Evolutionary conservation across 2,113 vertebrate genomes (phyloP), one percentile per base, ranked within the genome.

Genomic region (Thunnus thynnus): DNA sequence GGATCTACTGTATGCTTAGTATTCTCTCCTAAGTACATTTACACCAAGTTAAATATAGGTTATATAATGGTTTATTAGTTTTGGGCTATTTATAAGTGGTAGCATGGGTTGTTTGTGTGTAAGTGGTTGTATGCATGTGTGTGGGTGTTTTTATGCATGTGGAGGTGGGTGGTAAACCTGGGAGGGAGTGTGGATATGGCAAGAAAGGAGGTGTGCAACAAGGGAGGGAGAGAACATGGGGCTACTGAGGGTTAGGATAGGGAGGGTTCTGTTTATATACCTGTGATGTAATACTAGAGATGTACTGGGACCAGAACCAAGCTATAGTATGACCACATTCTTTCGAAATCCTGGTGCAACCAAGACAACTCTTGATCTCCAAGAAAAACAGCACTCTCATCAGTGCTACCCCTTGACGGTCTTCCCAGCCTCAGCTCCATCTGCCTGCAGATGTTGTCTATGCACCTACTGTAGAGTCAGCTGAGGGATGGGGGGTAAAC

Each of bases 71-170:
- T 41, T 41, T 41, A 41, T 41, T 41, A 18, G n/a, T 10, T 48
- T 47, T 68, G 6, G 27, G 10, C 9, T 52, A 60, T 55, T 36
- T 81, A 68, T 62, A 48, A 68, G 48, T 55, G 71, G 44, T 22
- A 22, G 16, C 0, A 0, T 56, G 50, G 65, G 14, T 13, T 67
- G 30, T 54, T 51, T 27, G 17, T 61, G 55, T 50, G 7, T 20
- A n/a, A 46, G 56, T n/a, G 11, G 22, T 20, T 69, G 17, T 7
- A 54, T 64, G 32, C 51, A 56, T 67, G 13, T 61, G 17, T 32
- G 18, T 12, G 54, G 30, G 12, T n/a, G 51, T 57, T 41, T 80
- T 60, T 5, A 46, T 60, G 47, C 16, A 52, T 46, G 52, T 13
- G 13, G 5, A 47, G 55, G 55, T 2, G 3, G 47, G 22, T 54